Evolutionary conservation across 1,140 invertebrate species (phyloP), one percentile per base, ranked within the genome.

Genomic region (Gerris buenoi): DNA sequence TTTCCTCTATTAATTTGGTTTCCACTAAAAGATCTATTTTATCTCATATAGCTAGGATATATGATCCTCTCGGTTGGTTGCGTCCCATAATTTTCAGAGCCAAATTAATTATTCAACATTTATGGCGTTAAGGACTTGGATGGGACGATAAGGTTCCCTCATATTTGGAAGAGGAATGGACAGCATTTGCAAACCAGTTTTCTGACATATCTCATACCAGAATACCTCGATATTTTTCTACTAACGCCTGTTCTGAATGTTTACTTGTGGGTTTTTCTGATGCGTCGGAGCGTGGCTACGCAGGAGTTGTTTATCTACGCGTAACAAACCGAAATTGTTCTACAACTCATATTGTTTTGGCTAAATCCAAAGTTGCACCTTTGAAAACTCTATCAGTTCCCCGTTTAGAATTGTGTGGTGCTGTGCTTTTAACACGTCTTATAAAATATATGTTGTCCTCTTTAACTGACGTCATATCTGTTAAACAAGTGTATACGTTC

Each of bases 321-420:
- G 33, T 46, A 5, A 27, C 66, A 1, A 61, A 63, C 25, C 18
- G 27, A 14, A 1, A 25, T n/a, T 1, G 23, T 64, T 60, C 62
- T 1, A 25, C 5, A 25, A 18, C 29, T 15, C 23, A 33, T 60
- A 23, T 67, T 0, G 46, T 58, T 13, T 65, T 79, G 65, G 64
- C 76, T 0, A 80, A 80, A 70, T 67, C 71, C 5, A 72, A 73
- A 69, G 77, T 80, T 1, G 73, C 77, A 5, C 78, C 79, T 5
- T 23, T 77, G 0, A 76, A 78, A 72, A 66, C 68, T 14, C 60
- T 73, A n/a, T 67, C 78, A 5, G 71, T 78, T 67, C 74, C 78
- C 5, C 15, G 76, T 27, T 60, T 79, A 23, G 79, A 81, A 68
- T 68, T 80, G 0, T 76, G 71, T 25, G 79, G 73, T 2, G 77